These are phyloP conservation scores for Cheumatopsyche charites DNA, from an alignment of 1,140 invertebrate species.

Conservation along the genomic window DNA sequence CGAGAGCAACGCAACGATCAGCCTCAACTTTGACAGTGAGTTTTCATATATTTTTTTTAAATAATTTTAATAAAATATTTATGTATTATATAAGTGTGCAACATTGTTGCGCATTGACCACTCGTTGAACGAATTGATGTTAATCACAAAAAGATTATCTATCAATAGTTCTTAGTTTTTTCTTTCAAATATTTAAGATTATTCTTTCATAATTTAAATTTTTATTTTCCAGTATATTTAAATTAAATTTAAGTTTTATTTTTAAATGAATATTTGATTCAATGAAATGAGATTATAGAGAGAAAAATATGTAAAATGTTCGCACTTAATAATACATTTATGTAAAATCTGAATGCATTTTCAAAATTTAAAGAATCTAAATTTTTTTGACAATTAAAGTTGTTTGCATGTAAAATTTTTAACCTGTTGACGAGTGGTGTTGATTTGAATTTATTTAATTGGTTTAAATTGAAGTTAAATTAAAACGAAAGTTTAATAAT, in stretches of 20 bases:
- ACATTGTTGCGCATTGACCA: not conserved
- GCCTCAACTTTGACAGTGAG: constrained; percentile 98
- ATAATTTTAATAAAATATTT: not conserved
- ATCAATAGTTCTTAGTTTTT: not conserved
- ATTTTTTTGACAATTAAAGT: constrained; percentile 24
- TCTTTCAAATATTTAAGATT: not conserved
- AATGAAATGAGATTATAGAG: too few species aligned
- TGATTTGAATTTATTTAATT: constrained; percentile 30
- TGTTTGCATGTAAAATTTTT: constrained; percentile 44
- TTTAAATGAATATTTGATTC: too few species aligned
- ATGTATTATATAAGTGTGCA: not conserved
- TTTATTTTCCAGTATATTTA: not conserved
- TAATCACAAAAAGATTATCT: constrained; percentile 13
- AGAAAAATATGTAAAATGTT: constrained; percentile 2
- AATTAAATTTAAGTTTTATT: not conserved
- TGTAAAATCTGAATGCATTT: constrained; percentile 11
- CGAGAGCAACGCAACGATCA: constrained; percentile 95
- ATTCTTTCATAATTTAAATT: not conserved
- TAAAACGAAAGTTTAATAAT: not conserved
- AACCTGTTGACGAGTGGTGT: constrained; percentile 48
- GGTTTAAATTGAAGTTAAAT: not conserved
- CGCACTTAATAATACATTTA: constrained; percentile 18
- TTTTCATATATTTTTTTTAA: constrained; percentile 50
- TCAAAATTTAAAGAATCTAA: not conserved
- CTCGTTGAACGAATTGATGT: not conserved